Conservation (phyloP, 2,797 vertebrate genomes). For the Coccyzus lansbergi region DNA sequence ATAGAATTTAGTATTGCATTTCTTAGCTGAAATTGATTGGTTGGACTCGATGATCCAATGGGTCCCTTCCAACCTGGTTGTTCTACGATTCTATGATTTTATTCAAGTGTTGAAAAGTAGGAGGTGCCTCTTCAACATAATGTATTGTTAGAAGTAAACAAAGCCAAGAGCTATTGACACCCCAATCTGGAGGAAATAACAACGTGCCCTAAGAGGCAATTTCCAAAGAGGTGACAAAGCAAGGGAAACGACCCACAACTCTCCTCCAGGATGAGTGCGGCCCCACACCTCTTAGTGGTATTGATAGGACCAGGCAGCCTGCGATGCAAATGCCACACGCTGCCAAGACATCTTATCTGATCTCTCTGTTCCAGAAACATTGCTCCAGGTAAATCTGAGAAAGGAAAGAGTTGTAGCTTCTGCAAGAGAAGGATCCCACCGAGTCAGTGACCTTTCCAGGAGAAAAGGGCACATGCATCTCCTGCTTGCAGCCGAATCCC, state of each 20-base stretch:
- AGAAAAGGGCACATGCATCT: neutral
- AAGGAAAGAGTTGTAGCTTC: neutral
- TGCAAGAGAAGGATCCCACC: neutral
- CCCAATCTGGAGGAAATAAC: neutral
- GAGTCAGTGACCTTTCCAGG: neutral
- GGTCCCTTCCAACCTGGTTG: too few species aligned
- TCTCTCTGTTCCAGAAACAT: neutral
- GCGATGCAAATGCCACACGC: neutral
- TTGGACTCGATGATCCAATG: too few species aligned
- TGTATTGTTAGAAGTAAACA: neutral
- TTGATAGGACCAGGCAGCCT: neutral
- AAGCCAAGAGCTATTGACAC: neutral
- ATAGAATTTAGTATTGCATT: neutral
- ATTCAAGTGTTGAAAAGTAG: neutral
- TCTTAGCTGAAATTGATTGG: neutral
- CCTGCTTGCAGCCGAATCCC: neutral
- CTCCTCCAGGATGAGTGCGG: neutral
- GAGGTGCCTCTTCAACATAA: neutral
- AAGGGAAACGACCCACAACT: neutral
- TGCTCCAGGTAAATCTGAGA: neutral
- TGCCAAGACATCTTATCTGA: neutral
- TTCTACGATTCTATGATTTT: too few species aligned
- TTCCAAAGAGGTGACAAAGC: neutral
- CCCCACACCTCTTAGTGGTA: rapidly evolving
- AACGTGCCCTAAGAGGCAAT: rapidly evolving